Base-by-base conservation (phyloP, 2,113 vertebrate species). In the Eubucco bourcierii region DNA sequence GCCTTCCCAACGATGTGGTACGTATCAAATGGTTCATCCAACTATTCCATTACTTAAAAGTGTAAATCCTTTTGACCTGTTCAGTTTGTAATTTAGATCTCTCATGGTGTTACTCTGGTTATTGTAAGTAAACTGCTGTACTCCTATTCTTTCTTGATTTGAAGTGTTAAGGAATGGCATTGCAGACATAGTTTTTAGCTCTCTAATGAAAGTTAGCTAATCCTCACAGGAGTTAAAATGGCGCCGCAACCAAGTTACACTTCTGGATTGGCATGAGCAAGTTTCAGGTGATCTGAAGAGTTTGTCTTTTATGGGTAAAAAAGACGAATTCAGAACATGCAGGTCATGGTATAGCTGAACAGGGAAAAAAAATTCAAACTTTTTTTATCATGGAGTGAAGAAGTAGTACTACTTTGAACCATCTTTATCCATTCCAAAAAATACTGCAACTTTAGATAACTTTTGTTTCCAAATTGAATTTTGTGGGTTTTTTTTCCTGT, bases 1-100 rank as follows among this genome's bases (percentile, higher is more conserved):
- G 98, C 94, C 98, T 99, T 67, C 99, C 99, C 55, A 99, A 98
- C 33, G 99, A 99, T 23, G 98, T 99, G 98, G 99, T 99, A 67
- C 59, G 98, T 97, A 93, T 47, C 52, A 55, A 61, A 61, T 12
- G 24, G 24, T 28, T 63, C 18, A 10, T 0, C 18, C 61, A 21
- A 2, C 53, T 61, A 4, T 19, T 64, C 29, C 3, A 3, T 21
- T 74, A n/a, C 65, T 68, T 46, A 15, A 9, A 70, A 34, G 70
- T 15, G 39, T 55, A 41, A 4, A 18, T 75, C 59, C 79, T 33
- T 59, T 19, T 61, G 34, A 34, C 52, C 77, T 59, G 59, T 39
- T 77, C 0, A 2, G 13, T 39, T 46, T 29, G 70, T 71, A 55
- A 15, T 34, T 4, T 4, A 52, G 23, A 6, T 10, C 1, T 61